Conservation (phyloP, 2,888 invertebrate species). For the Cantharis rufa region DNA sequence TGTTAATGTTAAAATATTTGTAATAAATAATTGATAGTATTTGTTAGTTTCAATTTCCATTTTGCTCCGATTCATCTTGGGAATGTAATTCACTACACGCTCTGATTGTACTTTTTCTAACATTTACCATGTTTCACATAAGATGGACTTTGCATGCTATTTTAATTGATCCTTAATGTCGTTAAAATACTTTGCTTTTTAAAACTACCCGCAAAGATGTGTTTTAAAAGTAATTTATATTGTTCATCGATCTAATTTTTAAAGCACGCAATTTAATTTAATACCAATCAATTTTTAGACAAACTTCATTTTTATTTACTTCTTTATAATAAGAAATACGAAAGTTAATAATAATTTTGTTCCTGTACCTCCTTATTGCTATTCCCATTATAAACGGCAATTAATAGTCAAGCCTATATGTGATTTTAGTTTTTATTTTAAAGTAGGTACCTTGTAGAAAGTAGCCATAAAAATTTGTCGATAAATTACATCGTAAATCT, state of each 20-base stretch:
- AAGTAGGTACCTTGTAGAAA: not conserved
- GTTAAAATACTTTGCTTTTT: not conserved
- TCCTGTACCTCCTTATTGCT: not conserved
- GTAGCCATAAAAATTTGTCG: not conserved
- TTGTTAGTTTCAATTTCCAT: slow-evolving; percentile 10
- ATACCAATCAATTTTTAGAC: too few species aligned
- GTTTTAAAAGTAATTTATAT: not conserved
- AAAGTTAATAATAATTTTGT: not conserved
- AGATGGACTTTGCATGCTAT: not conserved
- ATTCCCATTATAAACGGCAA: not conserved
- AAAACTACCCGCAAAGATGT: not conserved
- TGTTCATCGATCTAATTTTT: not conserved
- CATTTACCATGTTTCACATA: slow-evolving; percentile 1
- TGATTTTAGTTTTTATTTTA: not conserved
- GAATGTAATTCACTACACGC: slow-evolving; percentile 13
- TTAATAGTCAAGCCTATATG: not conserved
- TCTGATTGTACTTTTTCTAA: slow-evolving; percentile 7
- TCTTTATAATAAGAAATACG: not conserved
- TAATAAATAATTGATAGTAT: not conserved
- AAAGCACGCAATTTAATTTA: not conserved
- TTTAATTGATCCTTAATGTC: slow-evolving; percentile 6
- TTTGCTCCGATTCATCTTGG: slow-evolving; percentile 19
- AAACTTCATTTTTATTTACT: too few species aligned
- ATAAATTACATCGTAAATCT: not conserved
- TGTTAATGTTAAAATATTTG: not conserved